Evolutionary conservation across 2,888 invertebrate genomes (phyloP), one percentile per base, ranked within the genome.

Genomic region (Lasiommata megera): DNA sequence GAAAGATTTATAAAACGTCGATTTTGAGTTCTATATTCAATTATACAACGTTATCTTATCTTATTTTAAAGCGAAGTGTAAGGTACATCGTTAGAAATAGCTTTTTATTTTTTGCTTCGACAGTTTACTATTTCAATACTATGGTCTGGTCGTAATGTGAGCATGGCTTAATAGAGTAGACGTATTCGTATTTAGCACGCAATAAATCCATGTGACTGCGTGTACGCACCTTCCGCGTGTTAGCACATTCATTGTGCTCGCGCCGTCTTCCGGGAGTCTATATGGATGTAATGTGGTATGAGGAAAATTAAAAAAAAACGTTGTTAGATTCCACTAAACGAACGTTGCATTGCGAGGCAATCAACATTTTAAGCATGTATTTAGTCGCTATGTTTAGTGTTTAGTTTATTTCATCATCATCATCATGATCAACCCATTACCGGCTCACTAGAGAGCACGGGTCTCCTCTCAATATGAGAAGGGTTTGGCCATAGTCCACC

Each of bases 191-290:
- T 58, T 57, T 55, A 66, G 67, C 62, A 71, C 67, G 73, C 70
- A 71, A 72, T 73, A 70, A 71, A 74, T 67, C 64, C 64, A 74
- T 69, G 61, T 66, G 70, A 67, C 67, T 61, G 52, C 31, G 17
- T 6, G 55, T 23, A 2, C 56, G 62, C 65, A 66, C 64, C 80
- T 85, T 85, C 85, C 85, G 84, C 76, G 64, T 83, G 72, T 75
- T 74, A 71, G 62, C 70, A 67, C 71, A 68, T 68, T 71, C 70
- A 69, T 74, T 72, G 67, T 70, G 60, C 64, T 55, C 65, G 54
- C 54, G 12, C 53, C 48, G 71, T 67, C 73, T 80, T 79, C 80
- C 79, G 78, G 71, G 70, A 73, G 64, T 67, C 53, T 56, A 66
- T 73, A 70, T 65, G 68, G 67, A 60, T 65, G 61, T 60, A 50